Conservation (phyloP, 2,797 vertebrate genomes). For the Bradypodion pumilum region DNA sequence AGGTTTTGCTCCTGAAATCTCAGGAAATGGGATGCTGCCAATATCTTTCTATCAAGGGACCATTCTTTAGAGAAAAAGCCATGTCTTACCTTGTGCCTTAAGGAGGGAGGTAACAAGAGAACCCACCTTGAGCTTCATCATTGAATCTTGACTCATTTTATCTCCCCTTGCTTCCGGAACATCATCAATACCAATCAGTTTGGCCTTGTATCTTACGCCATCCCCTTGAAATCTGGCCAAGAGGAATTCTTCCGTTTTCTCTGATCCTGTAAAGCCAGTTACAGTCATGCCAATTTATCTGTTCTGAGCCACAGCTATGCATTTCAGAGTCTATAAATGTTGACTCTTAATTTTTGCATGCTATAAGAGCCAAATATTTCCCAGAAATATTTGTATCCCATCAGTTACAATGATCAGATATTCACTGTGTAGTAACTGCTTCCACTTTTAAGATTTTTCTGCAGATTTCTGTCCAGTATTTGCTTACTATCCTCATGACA, state of each 20-base stretch:
- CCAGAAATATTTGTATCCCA: background rate
- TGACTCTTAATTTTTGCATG: background rate
- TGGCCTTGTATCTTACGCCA: slow-evolving; percentile 95
- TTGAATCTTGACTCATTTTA: slow-evolving; percentile 98
- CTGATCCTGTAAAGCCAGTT: slow-evolving; percentile 75
- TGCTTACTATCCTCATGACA: background rate
- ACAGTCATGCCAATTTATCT: background rate
- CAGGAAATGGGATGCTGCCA: background rate
- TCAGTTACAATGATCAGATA: background rate
- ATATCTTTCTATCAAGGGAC: no score
- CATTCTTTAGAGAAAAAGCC: background rate
- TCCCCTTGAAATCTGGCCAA: slow-evolving; percentile 92
- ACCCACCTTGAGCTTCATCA: slow-evolving; percentile 98
- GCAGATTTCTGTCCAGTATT: no score
- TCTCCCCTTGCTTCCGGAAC: slow-evolving; percentile 93
- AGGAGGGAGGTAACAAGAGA: background rate
- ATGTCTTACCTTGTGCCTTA: background rate
- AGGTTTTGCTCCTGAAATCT: no score
- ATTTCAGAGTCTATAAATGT: background rate
- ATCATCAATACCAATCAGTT: slow-evolving; percentile 94
- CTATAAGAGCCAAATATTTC: background rate
- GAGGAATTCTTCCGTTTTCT: slow-evolving; percentile 94
- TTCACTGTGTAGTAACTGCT: background rate
- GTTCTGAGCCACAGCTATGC: background rate
- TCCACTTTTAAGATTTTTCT: background rate